Conservation (phyloP, 2,797 vertebrate species). For the Capromys pilorides region DNA sequence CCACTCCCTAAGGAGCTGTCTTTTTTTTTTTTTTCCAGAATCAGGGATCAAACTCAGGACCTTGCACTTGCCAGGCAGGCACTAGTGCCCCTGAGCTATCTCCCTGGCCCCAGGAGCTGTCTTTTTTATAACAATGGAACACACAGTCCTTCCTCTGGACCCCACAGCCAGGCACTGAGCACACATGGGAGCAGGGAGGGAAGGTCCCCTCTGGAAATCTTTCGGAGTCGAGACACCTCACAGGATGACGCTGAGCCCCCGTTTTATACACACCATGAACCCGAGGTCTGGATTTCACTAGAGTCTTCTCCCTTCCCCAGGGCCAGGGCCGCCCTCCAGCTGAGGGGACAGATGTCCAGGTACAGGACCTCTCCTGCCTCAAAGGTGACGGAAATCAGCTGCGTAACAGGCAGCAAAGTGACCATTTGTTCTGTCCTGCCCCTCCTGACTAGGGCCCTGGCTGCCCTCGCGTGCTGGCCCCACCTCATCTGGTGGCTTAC, state of each 20-base stretch:
- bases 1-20: accelerated
- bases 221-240: background rate
- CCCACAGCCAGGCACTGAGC: background rate
- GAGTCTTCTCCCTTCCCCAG: background rate
- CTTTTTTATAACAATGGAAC: background rate
- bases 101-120: too few species aligned
- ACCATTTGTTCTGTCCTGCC: background rate
- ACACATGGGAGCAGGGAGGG: background rate
- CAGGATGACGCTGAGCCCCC: background rate
- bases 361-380: background rate
- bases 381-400: accelerated
- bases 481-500: background rate
- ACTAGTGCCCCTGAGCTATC: too few species aligned
- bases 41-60: too few species aligned
- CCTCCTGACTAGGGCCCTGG: background rate
- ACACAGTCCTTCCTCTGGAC: background rate
- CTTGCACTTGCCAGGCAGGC: too few species aligned
- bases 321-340: background rate
- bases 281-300: accelerated
- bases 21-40: too few species aligned
- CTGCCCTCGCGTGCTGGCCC: background rate
- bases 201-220: background rate
- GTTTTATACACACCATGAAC: accelerated
- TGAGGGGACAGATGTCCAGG: background rate
- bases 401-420: accelerated